These are phyloP conservation scores for Drosophila imparisetae DNA, from an alignment of 2,888 invertebrate species.

Conservation along the genomic window DNA sequence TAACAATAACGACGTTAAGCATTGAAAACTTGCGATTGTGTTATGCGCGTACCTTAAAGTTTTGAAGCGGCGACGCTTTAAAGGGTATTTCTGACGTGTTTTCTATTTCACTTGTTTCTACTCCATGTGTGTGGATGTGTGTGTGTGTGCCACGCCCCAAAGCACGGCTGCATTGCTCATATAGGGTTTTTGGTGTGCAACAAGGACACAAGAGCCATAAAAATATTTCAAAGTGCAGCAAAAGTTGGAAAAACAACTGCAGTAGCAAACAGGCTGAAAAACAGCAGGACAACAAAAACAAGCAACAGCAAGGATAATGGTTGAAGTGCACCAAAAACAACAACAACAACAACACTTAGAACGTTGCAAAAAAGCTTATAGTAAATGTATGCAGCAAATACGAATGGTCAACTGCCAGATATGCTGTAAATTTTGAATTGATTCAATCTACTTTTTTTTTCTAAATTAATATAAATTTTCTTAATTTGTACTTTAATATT, in stretches of 20 bases:
- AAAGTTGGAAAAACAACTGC: conserved; percentile 65
- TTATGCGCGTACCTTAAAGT: conserved; percentile 52
- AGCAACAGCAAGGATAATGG: conserved; percentile 25
- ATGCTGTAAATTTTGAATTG: background rate
- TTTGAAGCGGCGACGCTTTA: conserved; percentile 31
- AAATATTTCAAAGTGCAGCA: conserved; percentile 64
- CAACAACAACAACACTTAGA: conserved; percentile 57
- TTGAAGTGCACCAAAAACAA: conserved; percentile 47
- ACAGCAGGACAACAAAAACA: conserved; percentile 26
- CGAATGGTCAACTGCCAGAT: background rate
- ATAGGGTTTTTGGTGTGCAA: conserved; percentile 36
- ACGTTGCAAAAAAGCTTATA: conserved; percentile 44
- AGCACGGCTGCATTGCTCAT: conserved; percentile 27
- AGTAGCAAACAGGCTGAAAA: conserved; percentile 30
- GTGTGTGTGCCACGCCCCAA: conserved; percentile 37
- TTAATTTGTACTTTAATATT: background rate
- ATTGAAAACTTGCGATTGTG: conserved; percentile 50
- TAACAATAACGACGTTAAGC: conserved; percentile 25
- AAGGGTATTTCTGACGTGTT: conserved; percentile 43
- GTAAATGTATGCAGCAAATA: background rate
- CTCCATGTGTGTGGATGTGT: conserved; percentile 6
- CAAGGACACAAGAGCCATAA: conserved; percentile 75
- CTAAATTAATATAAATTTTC: background rate
- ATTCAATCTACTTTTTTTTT: background rate
- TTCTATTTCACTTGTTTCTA: conserved; percentile 71